Evolutionary conservation across 2,888 invertebrate genomes (phyloP).

Genomic region (Isotomurus palustris): DNA sequence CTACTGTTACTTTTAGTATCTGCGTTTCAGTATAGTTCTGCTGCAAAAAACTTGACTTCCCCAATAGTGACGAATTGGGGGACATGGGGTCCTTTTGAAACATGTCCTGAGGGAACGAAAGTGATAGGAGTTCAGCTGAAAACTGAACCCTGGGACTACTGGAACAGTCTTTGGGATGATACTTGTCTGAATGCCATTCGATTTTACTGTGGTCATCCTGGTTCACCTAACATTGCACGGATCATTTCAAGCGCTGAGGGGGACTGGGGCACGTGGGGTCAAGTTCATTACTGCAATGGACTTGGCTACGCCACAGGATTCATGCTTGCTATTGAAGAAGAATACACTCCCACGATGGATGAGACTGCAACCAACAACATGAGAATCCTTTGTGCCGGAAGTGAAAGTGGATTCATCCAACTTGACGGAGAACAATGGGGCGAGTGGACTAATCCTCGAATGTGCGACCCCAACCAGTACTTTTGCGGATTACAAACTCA

Average conservation of each 20-base stretch:
- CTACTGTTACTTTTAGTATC: too few relatives aligned
- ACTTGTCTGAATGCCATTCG: slow-evolving; percentile 27
- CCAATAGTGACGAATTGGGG: slow-evolving; percentile 7
- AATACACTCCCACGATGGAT: slow-evolving; percentile 22
- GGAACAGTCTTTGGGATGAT: slow-evolving; percentile 10
- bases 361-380: slow-evolving; percentile 42
- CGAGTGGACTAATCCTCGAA: slow-evolving; percentile 32
- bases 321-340: slow-evolving; percentile 22
- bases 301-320: slow-evolving; percentile 32
- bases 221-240: background rate
- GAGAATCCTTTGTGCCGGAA: slow-evolving; percentile 33
- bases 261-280: slow-evolving; percentile 39
- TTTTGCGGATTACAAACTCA: slow-evolving; percentile 43
- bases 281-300: slow-evolving; percentile 32
- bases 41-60: slow-evolving; percentile 4
- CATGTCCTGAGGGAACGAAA: slow-evolving; percentile 28
- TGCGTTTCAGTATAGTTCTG: too few relatives aligned
- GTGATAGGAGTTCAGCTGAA: slow-evolving; percentile 30
- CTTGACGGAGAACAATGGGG: slow-evolving; percentile 38
- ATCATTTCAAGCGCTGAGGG: slow-evolving; percentile 30
- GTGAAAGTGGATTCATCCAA: slow-evolving; percentile 25
- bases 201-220: slow-evolving; percentile 31
- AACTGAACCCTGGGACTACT: slow-evolving; percentile 20
- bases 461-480: slow-evolving; percentile 28
- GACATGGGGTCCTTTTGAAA: slow-evolving; percentile 30